Evolutionary conservation across 2,113 vertebrate species (phyloP), one percentile per base, ranked within the genome.

Genomic region (Cyanoramphus novaezelandiae): DNA sequence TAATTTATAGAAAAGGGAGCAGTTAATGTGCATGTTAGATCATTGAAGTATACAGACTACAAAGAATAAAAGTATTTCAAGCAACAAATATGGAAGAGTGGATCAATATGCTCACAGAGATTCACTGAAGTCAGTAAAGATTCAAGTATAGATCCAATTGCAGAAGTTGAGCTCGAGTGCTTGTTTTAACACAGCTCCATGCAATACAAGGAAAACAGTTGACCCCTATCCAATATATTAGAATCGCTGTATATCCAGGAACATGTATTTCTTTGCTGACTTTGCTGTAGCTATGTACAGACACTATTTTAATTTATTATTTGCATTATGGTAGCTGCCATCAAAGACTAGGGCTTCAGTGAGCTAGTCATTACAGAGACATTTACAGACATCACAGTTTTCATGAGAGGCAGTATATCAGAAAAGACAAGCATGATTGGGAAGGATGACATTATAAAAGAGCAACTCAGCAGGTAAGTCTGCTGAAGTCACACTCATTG

Each of bases 301-400:
- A 39, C 33, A 43, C 28, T 74, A 72, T 53, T 88, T 74, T 92
- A 87, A 93, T 93, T 94, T 90, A 90, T 95, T 93, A 93, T 91
- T 91, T 76, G 62, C 74, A 85, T 94, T 89, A 82, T 49, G 65
- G 77, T 79, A 86, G 64, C 80, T 93, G 60, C 72, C 72, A 81
- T 63, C 82, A 83, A 81, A 13, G 4, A 67, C 64, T 33, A 84
- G 41, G 8, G 60, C 31, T 92, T 81, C 60, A 67, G 76, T 70
- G 68, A 94, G 68, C n/a, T 53, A 62, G 82, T 90, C 71, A 86
- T 96, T 93, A 90, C 17, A 83, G 71, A 86, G 68, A 88, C 80
- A 67, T 91, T 88, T 95, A 81, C 53, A 95, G 82, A 71, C 28
- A 76, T 94, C 83, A 67, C 57, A 67, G 46, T 81, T 70, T 90